phyloP scores from a whole-genome alignment of 2,888 invertebrate species.

The Villa cingulata region DNA sequence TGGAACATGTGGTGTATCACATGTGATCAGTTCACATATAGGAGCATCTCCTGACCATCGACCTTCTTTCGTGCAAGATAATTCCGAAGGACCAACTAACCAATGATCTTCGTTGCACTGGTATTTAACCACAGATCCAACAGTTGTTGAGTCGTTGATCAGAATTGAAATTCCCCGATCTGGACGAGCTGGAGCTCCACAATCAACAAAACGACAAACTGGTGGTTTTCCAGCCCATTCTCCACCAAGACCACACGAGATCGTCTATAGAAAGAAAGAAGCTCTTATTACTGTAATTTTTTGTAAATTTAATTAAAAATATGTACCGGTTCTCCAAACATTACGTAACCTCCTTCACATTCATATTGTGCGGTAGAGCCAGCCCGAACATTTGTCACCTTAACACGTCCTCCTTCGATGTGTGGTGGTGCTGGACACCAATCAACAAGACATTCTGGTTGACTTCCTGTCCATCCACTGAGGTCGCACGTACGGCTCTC shows the following conservation, averaged over 20 bases:
- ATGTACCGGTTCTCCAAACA: conserved; percentile 70
- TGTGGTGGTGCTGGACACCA: conserved; percentile 77
- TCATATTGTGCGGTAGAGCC: conserved; percentile 69
- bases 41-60: conserved; percentile 80
- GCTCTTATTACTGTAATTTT: not conserved
- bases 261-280: conserved; percentile 41
- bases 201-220: conserved; percentile 74
- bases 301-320: conserved; percentile 23
- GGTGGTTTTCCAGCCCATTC: conserved; percentile 70
- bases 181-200: conserved; percentile 66
- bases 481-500: conserved; percentile 57
- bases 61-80: conserved; percentile 67
- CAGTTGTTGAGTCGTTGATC: conserved; percentile 67
- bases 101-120: conserved; percentile 71
- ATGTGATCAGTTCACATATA: conserved; percentile 74
- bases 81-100: conserved; percentile 54
- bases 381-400: conserved; percentile 56
- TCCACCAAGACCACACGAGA: conserved; percentile 75
- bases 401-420: conserved; percentile 61
- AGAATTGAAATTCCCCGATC: conserved; percentile 61
- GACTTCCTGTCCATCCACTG: conserved; percentile 64
- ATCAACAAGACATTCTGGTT: conserved; percentile 70
- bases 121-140: conserved; percentile 64
- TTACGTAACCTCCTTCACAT: conserved; percentile 71
- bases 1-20: conserved; percentile 75